phyloP scores from a whole-genome alignment of 2,797 vertebrate species.

The Halcyon chelicuti region DNA sequence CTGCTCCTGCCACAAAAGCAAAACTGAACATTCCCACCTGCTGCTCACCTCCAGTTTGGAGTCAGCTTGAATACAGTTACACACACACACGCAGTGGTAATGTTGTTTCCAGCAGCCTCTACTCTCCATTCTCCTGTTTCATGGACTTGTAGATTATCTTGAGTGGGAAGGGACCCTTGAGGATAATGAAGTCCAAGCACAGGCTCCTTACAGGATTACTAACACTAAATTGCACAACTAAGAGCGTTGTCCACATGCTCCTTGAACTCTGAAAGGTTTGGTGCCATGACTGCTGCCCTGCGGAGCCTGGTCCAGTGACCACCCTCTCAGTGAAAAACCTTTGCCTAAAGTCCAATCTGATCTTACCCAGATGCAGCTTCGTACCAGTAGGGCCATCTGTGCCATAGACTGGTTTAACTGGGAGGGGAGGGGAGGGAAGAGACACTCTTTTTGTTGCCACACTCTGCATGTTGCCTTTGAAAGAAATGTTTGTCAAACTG shows the following conservation, averaged over 20 bases:
- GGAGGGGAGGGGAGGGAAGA: neutral
- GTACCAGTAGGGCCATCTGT: neutral
- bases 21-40: neutral
- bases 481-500: neutral
- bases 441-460: too few relatives aligned
- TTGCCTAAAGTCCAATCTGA: neutral
- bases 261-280: neutral
- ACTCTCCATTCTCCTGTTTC: neutral
- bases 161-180: neutral
- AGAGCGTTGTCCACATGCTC: neutral
- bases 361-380: neutral
- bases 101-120: neutral
- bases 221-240: neutral
- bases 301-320: neutral
- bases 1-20: neutral
- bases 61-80: neutral
- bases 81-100: neutral
- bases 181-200: neutral
- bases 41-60: neutral
- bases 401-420: neutral
- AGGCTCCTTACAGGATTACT: neutral
- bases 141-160: neutral
- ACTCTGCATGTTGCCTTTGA: neutral
- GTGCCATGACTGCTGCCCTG: neutral
- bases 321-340: neutral